Evolutionary conservation across 2,113 vertebrate species (phyloP), one percentile per base, ranked within the genome.

Genomic region (Platysteira castanea): DNA sequence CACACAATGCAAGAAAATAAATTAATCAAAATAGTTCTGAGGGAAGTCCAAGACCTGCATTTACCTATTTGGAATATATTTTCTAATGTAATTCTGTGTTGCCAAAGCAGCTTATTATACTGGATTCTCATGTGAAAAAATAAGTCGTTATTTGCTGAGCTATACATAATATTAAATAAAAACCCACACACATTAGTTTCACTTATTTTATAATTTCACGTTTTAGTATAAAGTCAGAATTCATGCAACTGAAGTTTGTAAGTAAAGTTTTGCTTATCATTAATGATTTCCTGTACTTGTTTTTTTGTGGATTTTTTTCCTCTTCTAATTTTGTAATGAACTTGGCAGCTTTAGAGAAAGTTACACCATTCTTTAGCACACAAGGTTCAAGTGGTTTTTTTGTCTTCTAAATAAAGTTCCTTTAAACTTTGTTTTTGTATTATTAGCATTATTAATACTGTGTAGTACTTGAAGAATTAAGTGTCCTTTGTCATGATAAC

Each of bases 1-100:
- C 41, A 41, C 47, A 63, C 77, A 95, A 31, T 52, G 31, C 84
- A 87, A 54, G 63, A 78, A 44, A 84, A 88, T 87, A 73, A 90
- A 94, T 91, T 61, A 80, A 67, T 79, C 13, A 89, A 71, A 94
- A 79, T 73, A 94, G 84, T 94, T 83, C 85, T 37, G 65, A 76
- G 37, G 4, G 31, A 70, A 60, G 46, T 73, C 23, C 22, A 24
- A 94, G 70, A 83, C 60, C 8, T 76, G 68, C 46, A 87, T 41
- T 84, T 94, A 80, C 42, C 35, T 87, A 39, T 61, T 84, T 81
- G 37, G 77, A 92, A 91, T 74, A 21, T 59, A 50, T 84, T 93
- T 93, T 83, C 28, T 87, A 42, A 76, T 37, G 23, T 84, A 91
- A 90, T 79, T 75, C 39, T 53, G 9, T 18, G 3, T 92, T 95